Percentiles rank a stretch among this genome's conserved stretches.
phyloP scores from a whole-genome alignment of 2,888 invertebrate species.

The Dascillus cervinus region DNA sequence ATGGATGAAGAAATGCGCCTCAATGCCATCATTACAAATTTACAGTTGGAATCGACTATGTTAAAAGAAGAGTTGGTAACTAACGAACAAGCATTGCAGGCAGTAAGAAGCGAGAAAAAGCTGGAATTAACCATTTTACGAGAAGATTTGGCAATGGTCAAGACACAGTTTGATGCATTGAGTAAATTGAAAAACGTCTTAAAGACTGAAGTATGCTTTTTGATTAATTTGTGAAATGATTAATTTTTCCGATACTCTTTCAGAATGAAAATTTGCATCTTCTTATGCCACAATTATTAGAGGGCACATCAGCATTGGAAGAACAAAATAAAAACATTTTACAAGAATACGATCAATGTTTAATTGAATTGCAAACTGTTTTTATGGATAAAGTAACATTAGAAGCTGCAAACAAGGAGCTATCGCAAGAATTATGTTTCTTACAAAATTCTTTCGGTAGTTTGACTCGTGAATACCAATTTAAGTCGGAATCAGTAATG shows the following conservation, averaged over 20 bases:
- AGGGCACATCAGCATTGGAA: too few relatives aligned
- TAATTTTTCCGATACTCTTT: too few relatives aligned
- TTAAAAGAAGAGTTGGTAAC: slow-evolving; percentile 21
- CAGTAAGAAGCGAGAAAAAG: too few relatives aligned
- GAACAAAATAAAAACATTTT: too few relatives aligned
- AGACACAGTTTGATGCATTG: too few relatives aligned
- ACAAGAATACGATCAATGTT: slow-evolving; percentile 28
- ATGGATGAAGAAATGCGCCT: slow-evolving; percentile 16
- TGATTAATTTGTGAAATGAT: too few relatives aligned
- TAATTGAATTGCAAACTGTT: slow-evolving; percentile 23
- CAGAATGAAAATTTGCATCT: too few relatives aligned
- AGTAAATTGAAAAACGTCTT: too few relatives aligned
- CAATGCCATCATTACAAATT: slow-evolving; percentile 17
- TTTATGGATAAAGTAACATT: slow-evolving; percentile 30
- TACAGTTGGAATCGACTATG: slow-evolving; percentile 22
- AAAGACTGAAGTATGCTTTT: too few relatives aligned
- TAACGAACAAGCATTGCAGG: slow-evolving; percentile 16
- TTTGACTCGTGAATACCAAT: slow-evolving; percentile 27
- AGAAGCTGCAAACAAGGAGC: slow-evolving; percentile 27
- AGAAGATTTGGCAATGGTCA: too few relatives aligned
- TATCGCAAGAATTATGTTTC: slow-evolving; percentile 28
- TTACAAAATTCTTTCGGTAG: slow-evolving; percentile 25
- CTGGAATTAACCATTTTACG: too few relatives aligned
- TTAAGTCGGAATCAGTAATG: slow-evolving; percentile 26
- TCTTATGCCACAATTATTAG: too few relatives aligned